These are phyloP conservation scores for Callaeas wilsoni DNA, from an alignment of 2,113 vertebrate species.

Conservation along the genomic window DNA sequence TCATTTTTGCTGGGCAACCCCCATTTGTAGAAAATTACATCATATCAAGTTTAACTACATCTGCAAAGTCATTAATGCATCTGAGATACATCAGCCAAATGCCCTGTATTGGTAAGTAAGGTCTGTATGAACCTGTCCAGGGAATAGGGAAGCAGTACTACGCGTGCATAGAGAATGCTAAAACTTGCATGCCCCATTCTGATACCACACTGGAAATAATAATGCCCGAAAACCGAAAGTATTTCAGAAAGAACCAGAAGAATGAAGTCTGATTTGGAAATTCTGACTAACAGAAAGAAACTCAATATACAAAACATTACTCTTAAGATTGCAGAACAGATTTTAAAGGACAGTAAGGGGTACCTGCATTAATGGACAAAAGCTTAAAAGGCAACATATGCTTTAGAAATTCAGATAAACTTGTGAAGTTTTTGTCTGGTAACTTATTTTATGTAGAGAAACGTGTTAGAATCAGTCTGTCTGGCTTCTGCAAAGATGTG, in stretches of 20 bases:
- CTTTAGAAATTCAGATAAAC: not conserved
- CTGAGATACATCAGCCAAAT: not conserved
- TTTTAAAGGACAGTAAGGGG: not conserved
- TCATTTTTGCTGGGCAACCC: not conserved
- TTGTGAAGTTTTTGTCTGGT: not conserved
- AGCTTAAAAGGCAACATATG: not conserved
- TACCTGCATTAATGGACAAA: not conserved
- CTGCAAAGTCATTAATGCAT: not conserved
- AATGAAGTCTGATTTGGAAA: not conserved
- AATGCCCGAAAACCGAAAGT: not conserved
- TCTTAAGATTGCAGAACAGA: not conserved
- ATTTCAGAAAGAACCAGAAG: not conserved
- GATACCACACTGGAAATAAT: not conserved
- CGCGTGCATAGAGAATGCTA: accelerated
- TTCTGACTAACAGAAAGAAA: not conserved
- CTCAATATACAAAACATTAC: not conserved
- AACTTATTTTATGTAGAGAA: not conserved
- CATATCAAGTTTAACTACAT: not conserved
- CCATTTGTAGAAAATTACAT: not conserved
- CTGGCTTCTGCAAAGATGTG: not conserved
- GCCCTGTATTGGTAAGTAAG: not conserved
- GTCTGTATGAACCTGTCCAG: not conserved
- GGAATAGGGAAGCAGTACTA: not conserved
- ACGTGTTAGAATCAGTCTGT: not conserved
- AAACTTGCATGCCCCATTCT: not conserved